Base-by-base conservation (phyloP, 2,888 invertebrate species). In the Dasypogon diadema region DNA sequence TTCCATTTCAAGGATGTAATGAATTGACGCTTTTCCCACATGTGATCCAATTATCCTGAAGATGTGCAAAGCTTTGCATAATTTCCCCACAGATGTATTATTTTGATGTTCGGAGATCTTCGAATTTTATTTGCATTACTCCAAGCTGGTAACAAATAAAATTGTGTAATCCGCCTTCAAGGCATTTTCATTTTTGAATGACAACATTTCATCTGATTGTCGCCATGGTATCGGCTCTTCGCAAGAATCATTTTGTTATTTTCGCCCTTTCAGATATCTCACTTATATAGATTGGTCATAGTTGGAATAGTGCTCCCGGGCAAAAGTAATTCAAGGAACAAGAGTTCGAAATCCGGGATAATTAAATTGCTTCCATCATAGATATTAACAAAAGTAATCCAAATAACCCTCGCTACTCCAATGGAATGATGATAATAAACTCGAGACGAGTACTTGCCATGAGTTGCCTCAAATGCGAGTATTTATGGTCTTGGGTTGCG, bases 401-500 rank as follows among this genome's bases (percentile, higher is more conserved):
- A 26, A 26, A 18, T 3, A 18, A 56, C 14, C 14, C 21, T 18
- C 2, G 54, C 18, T n/a, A 42, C 6, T 12, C 42, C 42, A 12
- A 42, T 6, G 42, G 12, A 42, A 42, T 42, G 42, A 42, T 42
- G n/a, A 42, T 6, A 12, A 12, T n/a, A 42, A 42, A 42, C 12
- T 16, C 5, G 3, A 12, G 56, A n/a, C 26, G 24, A 26, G 51
- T 14, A 51, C 51, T 21, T 48, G 48, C 14, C 16, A 14, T 48
- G 12, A 48, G 16, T 12, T 48, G 18, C 6, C 68, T 42, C 12
- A 68, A 68, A 68, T 68, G 22, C 68, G 24, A 48, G 48, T 37
- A 51, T 75, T 75, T 75, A 72, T 70, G 58, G 58, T 46, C 68
- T 46, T 70, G 46, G 70, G 26, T 75, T 72, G 75, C 75, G 75